Percentiles rank a stretch among this genome's conserved stretches.
phyloP scores from a whole-genome alignment of 2,888 invertebrate genomes.

The Carabus problematicus region DNA sequence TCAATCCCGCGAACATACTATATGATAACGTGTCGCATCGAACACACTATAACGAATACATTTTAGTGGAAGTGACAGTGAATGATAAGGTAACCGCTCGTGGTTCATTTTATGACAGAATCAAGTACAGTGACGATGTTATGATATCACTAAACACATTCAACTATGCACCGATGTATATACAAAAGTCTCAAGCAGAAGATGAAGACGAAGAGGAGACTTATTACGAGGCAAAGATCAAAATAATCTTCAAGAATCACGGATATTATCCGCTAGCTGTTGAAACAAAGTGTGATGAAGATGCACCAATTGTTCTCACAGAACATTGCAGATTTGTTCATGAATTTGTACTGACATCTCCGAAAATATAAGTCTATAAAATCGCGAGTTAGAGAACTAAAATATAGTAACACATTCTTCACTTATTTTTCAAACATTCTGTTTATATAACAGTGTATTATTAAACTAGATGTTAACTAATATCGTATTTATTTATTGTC shows the following conservation, averaged over 20 bases:
- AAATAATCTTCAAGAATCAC: constrained; percentile 28
- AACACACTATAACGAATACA: constrained; percentile 32
- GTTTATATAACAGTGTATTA: too few species aligned
- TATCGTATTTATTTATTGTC: too few species aligned
- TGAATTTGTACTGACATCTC: constrained; percentile 29
- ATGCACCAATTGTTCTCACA: constrained; percentile 14
- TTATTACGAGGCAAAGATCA: constrained; percentile 28
- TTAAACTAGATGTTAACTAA: too few species aligned
- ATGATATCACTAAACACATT: constrained; percentile 27
- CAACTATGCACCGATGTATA: constrained; percentile 31
- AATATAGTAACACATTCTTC: too few species aligned
- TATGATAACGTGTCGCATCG: constrained; percentile 38
- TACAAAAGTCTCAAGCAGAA: too few species aligned
- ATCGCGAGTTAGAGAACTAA: too few species aligned
- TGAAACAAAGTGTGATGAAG: constrained; percentile 22
- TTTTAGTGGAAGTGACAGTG: constrained; percentile 17
- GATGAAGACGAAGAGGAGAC: constrained; percentile 5
- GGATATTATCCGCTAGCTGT: constrained; percentile 37
- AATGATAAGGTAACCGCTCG: constrained; percentile 23
- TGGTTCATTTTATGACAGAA: constrained; percentile 27
- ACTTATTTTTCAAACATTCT: too few species aligned
- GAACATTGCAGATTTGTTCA: constrained; percentile 32
- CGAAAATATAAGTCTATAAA: background rate
- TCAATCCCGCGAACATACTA: constrained; percentile 33
- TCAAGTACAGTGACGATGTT: constrained; percentile 35